phyloP scores from a whole-genome alignment of 2,888 invertebrate species.

The Drosophila formosana region DNA sequence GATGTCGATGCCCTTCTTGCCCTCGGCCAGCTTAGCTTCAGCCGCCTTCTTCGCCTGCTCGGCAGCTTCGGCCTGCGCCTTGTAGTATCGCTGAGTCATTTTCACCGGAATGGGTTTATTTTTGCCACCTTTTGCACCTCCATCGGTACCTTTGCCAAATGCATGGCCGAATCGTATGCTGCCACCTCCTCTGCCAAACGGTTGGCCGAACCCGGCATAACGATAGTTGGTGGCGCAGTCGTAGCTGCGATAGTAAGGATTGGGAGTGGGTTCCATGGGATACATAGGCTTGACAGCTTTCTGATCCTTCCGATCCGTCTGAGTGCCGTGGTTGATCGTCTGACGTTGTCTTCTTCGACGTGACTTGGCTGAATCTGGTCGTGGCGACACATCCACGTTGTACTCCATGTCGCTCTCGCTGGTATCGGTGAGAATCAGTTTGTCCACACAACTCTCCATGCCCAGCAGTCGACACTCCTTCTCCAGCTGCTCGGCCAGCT shows the following conservation, averaged over 20 bases:
- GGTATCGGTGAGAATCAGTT: conserved; percentile 80
- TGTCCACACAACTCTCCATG: conserved; percentile 69
- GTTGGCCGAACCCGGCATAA: conserved; percentile 46
- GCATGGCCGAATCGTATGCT: background rate
- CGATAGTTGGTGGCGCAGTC: conserved; percentile 74
- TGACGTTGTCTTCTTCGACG: conserved; percentile 74
- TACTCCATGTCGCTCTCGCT: conserved; percentile 87
- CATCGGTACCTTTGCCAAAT: conserved; percentile 15
- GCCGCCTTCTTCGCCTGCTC: conserved; percentile 27
- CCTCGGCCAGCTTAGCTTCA: conserved; percentile 4
- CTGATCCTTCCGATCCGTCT: conserved; percentile 86
- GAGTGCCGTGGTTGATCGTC: conserved; percentile 87
- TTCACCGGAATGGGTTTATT: conserved; percentile 38
- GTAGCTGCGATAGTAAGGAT: conserved; percentile 69
- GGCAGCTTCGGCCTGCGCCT: conserved; percentile 12
- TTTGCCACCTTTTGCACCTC: background rate
- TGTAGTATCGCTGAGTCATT: conserved; percentile 28
- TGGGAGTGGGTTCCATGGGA: conserved; percentile 57
- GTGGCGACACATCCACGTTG: conserved; percentile 90
- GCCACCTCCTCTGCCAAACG: conserved; percentile 14
- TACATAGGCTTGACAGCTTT: conserved; percentile 41
- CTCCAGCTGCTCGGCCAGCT: conserved; percentile 85
- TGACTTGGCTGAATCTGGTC: conserved; percentile 88
- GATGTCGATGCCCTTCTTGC: conserved; percentile 48
- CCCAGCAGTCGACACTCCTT: conserved; percentile 83